Evolutionary conservation across 1,140 invertebrate genomes (phyloP), one percentile per base, ranked within the genome.

Genomic region (Aphidius gifuensis): DNA sequence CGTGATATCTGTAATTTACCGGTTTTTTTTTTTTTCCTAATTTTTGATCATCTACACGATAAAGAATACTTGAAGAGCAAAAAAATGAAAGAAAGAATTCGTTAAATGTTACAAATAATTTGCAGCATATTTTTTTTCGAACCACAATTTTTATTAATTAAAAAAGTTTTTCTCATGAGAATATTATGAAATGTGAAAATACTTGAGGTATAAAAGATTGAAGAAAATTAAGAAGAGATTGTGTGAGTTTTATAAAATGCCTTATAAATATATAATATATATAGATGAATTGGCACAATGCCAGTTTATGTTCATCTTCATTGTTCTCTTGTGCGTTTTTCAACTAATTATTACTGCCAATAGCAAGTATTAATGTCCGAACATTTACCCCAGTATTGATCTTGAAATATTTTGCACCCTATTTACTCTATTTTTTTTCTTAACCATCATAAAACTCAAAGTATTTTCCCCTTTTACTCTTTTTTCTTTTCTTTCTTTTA

Each of bases 341-440:
- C 47, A 55, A 60, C 43, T 44, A 56, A 47, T 57, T 60, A 45
- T 62, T 40, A 16, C 64, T 66, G 60, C 64, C 64, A 47, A 60
- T 66, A 60, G 57, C 60, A 61, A 66, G 57, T 56, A 66, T 66
- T 66, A 66, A 66, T 66, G 64, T 54, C 47, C 50, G 16, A 49
- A 54, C 50, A 56, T 16, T 54, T 51, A 48, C 58, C 9, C 51
- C 39, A 47, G 64, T 62, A 62, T 56, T 56, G 60, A 61, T 62
- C 60, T 48, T n/a, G 45, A 62, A 62, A 62, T 62, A 57, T 58
- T 59, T 57, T 8, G 39, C 54, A n/a, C 54, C n/a, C 32, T 23
- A 46, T 47, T 50, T 7, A n/a, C 47, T 54, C 7, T 54, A 40
- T 54, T 38, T 4, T 54, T 54, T 40, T 54, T 39, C n/a, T n/a